These are phyloP conservation scores for Latrodectus hesperus DNA, from an alignment of 2,888 invertebrate genomes.

Conservation along the genomic window DNA sequence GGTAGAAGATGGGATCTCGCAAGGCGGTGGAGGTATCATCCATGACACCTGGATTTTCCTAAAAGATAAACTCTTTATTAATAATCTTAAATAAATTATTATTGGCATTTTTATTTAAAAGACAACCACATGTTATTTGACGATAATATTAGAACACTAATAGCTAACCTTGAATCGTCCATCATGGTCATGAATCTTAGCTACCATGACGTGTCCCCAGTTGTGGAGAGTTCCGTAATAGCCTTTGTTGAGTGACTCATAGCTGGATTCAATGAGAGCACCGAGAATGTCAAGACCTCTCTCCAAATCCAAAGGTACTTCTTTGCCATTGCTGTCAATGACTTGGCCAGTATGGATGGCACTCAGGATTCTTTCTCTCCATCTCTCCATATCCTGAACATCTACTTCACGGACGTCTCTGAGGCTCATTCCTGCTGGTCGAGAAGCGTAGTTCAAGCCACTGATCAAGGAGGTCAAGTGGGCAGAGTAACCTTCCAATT, in stretches of 20 bases:
- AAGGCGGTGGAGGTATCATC: constrained; percentile 89
- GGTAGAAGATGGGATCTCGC: constrained; percentile 90
- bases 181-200: constrained; percentile 87
- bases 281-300: constrained; percentile 86
- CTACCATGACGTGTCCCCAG: constrained; percentile 85
- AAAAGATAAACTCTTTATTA: background rate
- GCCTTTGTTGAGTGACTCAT: constrained; percentile 67
- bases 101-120: background rate
- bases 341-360: constrained; percentile 82
- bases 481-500: constrained; percentile 70
- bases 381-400: constrained; percentile 79
- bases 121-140: background rate
- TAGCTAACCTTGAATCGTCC: constrained; percentile 81
- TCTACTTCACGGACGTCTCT: constrained; percentile 52
- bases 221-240: constrained; percentile 85
- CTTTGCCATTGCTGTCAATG: constrained; percentile 79
- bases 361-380: constrained; percentile 84
- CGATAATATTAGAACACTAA: background rate
- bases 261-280: constrained; percentile 83
- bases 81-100: background rate
- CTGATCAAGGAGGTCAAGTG: constrained; percentile 70
- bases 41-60: constrained; percentile 88
- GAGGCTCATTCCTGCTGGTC: constrained; percentile 64
- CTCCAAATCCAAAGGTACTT: constrained; percentile 80
- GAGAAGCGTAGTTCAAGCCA: constrained; percentile 69